Percentiles rank a stretch among this genome's conserved stretches.
phyloP scores from a whole-genome alignment of 2,888 invertebrate genomes.

The Linyphia triangularis region DNA sequence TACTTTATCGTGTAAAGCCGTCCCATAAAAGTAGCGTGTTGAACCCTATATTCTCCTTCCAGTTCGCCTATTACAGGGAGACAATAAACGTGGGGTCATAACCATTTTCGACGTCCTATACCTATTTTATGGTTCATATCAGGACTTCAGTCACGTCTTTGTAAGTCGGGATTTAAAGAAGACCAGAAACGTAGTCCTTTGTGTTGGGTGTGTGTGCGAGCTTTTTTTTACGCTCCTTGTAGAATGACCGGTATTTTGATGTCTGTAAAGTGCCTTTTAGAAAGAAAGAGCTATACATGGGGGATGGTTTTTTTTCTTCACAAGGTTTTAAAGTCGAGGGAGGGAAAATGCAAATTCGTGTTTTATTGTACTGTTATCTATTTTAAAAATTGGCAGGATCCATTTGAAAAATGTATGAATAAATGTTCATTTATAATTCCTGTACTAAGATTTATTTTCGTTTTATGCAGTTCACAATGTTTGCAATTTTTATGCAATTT shows the following conservation, averaged over 20 bases:
- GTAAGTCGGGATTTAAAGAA: conserved; percentile 44
- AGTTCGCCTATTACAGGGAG: conserved; percentile 54
- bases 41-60: conserved; percentile 68
- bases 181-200: conserved; percentile 4
- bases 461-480: too few species aligned
- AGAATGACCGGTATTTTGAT: conserved; percentile 51
- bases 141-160: conserved; percentile 63
- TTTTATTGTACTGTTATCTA: not conserved
- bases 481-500: too few species aligned
- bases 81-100: conserved; percentile 71
- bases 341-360: not conserved
- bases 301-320: conserved; percentile 1
- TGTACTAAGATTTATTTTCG: too few species aligned
- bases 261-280: conserved; percentile 19
- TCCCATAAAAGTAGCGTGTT: conserved; percentile 64
- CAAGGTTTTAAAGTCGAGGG: not conserved
- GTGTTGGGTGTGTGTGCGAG: conserved; percentile 14
- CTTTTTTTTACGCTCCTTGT: conserved; percentile 27
- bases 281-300: conserved; percentile 16
- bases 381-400: too few species aligned
- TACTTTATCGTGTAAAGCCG: conserved; percentile 43
- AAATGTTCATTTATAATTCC: too few species aligned
- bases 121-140: conserved; percentile 72
- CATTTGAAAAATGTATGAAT: too few species aligned
- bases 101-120: conserved; percentile 71